Base-by-base conservation (phyloP, 2,888 invertebrate species). In the Julus scanicus region DNA sequence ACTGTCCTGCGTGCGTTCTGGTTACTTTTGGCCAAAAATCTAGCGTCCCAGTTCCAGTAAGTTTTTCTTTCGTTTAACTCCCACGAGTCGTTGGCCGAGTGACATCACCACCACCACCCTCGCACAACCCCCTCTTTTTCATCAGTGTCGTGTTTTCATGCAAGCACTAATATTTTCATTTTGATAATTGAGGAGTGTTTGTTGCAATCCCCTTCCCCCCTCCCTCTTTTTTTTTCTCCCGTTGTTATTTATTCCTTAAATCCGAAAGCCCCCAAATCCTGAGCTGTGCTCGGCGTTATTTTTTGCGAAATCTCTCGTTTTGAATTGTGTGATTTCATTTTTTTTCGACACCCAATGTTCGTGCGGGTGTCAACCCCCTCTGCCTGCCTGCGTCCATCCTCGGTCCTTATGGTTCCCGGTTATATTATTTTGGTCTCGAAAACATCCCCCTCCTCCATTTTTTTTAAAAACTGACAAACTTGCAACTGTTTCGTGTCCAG, bases 141-240 rank as follows among this genome's bases (percentile, higher is more conserved):
- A 57, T 57, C 57, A 17, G 57, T 57, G 57, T 57, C n/a, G 57
- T 29, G 29, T 29, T 29, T 57, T n/a, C n/a, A 57, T 57, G 57
- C 57, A 57, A 57, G 57, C 57, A 57, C 57, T 57, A 57, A 57
- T n/a, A n/a, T 13, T 57, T 57, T 57, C 57, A 57, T 57, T 57
- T 57, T 57, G 57, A 57, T 57, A 57, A 57, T 57, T n/a, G 57
- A 57, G 57, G 57, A 57, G 57, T 57, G 57, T 57, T 57, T 57
- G 57, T 57, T 57, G 57, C 17, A 57, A 29, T 29, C 29, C 29
- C 29, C n/a, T n/a, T n/a, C n/a, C n/a, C n/a, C n/a, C n/a, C n/a
- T n/a, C n/a, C 29, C 29, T 1, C 29, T 29, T 1, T 29, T 29
- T 29, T 29, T 57, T 57, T 57, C 57, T 53, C 53, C 53, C 57